Evolutionary conservation across 2,797 vertebrate genomes (phyloP).

Genomic region (Sebastes ruberrimus): DNA sequence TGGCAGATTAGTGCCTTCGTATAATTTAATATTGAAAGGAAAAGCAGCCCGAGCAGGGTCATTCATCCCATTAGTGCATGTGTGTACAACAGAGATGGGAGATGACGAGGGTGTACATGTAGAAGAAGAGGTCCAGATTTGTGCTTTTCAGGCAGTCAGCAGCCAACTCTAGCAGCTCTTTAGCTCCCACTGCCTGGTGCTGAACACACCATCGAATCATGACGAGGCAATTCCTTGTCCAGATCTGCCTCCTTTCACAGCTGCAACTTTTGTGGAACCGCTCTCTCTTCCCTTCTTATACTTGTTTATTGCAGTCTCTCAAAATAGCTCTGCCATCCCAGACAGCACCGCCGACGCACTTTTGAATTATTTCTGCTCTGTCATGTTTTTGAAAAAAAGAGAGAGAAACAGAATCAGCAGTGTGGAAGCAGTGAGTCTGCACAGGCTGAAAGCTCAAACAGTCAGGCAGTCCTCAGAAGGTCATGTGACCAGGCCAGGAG

Average conservation of each 20-base stretch:
- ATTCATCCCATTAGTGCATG: constrained; percentile 2
- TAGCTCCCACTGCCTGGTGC: neutral
- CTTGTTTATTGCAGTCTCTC: neutral
- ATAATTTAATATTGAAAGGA: constrained; percentile 33
- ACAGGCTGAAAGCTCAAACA: neutral
- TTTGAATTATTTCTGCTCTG: constrained; percentile 20
- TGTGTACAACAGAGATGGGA: neutral
- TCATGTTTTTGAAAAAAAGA: constrained; percentile 18
- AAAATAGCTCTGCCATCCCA: constrained; percentile 24
- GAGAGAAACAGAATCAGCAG: neutral
- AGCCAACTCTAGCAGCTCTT: neutral
- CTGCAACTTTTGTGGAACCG: neutral
- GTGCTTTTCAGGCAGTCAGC: constrained; percentile 3
- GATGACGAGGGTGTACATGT: neutral
- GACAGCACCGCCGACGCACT: neutral
- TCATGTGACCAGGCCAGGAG: constrained; percentile 37
- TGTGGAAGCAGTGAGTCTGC: neutral
- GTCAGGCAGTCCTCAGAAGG: neutral
- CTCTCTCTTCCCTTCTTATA: neutral
- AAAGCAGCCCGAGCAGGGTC: neutral
- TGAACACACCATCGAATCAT: neutral
- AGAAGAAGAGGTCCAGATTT: constrained; percentile 1
- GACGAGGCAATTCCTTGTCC: neutral
- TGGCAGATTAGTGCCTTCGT: neutral
- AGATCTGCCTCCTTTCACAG: neutral